Evolutionary conservation across 2,797 vertebrate species (phyloP), one percentile per base, ranked within the genome.

Genomic region (Carcharodon carcharias): DNA sequence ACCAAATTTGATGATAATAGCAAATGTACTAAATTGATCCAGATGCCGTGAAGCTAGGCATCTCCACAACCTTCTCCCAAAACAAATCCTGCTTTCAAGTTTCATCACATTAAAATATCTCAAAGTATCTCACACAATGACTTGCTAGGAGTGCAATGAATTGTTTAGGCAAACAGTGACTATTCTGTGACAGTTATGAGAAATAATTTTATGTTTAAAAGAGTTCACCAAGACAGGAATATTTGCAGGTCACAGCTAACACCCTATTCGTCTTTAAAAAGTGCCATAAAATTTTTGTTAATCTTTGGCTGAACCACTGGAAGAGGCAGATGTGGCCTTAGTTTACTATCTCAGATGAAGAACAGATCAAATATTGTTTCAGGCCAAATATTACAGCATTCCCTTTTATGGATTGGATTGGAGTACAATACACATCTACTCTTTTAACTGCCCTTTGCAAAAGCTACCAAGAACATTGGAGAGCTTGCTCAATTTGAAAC

Each of bases 1-100:
- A 73, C 45, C 11, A 95, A 95, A 40, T 69, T 95, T 31, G 45
- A 69, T 23, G 18, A 50, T 35, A 35, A 56, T 50, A 31, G 69
- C 40, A 69, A 95, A 73, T 56, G 28, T 73, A 95, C 35, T 73
- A 50, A 95, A 95, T 31, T 35, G 69, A 95, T 67, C 92, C 87
- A 56, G 50, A 56, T 26, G 7, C 45, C 88, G 23, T 87, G 45
- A 45, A 87, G 82, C 16, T 50, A 50, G 45, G 40, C 28, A 61
- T 91, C 58, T 91, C 11, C 21, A 35, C 11, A 73, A 56, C 14
- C 28, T 1, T 95, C 69, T 77, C 45, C 28, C 69, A 73, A 54
- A 95, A 56, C 54, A 95, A 56, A 73, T 56, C 45, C 12, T 91
- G 31, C 31, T 5, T n/a, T 31, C 5, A 50, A 50, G 82, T 50